Conservation (phyloP, 2,888 invertebrate genomes). For the Nomada goodeniana region DNA sequence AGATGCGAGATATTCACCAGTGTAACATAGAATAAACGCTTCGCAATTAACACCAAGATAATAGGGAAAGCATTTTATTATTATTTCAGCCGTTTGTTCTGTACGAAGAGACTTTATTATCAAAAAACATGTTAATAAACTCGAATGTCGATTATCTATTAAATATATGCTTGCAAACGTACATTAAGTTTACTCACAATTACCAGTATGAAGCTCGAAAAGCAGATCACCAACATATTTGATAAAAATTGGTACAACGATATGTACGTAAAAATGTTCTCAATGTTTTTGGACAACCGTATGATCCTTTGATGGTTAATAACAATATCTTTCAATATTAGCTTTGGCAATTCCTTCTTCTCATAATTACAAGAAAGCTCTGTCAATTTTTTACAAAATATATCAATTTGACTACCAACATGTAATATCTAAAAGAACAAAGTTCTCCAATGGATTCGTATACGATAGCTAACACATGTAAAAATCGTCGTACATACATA, state of each 20-base stretch:
- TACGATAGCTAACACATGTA: too few relatives aligned
- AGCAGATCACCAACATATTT: constrained; percentile 57
- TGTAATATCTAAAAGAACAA: constrained; percentile 53
- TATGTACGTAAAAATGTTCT: constrained; percentile 47
- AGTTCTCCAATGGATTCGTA: neutral
- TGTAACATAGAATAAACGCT: constrained; percentile 60
- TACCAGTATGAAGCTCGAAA: constrained; percentile 54
- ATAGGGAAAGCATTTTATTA: constrained; percentile 54
- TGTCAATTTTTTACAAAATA: constrained; percentile 38
- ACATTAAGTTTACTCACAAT: constrained; percentile 45
- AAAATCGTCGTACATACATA: neutral
- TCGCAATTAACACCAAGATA: constrained; percentile 57
- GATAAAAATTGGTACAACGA: constrained; percentile 56
- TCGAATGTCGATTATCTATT: neutral
- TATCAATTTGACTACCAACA: constrained; percentile 53
- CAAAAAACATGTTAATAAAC: neutral
- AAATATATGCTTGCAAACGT: too few relatives aligned
- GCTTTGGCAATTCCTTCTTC: neutral
- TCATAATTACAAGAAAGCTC: constrained; percentile 3
- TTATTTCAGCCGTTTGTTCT: constrained; percentile 7
- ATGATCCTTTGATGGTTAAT: constrained; percentile 55
- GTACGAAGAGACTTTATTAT: constrained; percentile 17
- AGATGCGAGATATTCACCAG: constrained; percentile 63
- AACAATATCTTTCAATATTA: constrained; percentile 32
- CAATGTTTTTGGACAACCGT: constrained; percentile 37